Percentiles rank a stretch among this genome's conserved stretches.
Evolutionary conservation across 2,113 vertebrate genomes (phyloP).

Genomic region (Cranoglanis bouderius): DNA sequence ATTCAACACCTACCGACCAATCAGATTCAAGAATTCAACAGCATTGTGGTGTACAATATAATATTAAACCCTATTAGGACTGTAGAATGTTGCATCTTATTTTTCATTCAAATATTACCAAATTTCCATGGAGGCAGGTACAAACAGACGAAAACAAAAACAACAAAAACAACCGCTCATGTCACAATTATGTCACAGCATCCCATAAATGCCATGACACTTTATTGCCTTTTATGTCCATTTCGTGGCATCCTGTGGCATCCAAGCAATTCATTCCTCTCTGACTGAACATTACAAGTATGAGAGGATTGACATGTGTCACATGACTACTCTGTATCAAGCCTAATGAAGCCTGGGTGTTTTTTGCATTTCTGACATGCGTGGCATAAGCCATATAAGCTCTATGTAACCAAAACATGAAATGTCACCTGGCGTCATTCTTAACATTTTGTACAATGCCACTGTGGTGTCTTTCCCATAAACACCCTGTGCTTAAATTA

Average conservation of each 20-base stretch:
- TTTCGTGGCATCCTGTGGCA: not conserved
- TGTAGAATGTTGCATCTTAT: not conserved
- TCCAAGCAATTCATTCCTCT: slow-evolving; percentile 1
- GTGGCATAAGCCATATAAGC: not conserved
- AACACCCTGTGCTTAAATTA: not conserved
- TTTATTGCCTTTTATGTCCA: not conserved
- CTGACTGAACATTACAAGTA: not conserved
- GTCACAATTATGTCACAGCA: not conserved
- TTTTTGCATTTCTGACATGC: slow-evolving; percentile 24
- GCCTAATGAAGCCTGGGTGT: not conserved
- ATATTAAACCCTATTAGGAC: not conserved
- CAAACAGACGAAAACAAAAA: not conserved
- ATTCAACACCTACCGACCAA: not conserved
- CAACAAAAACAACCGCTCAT: not conserved
- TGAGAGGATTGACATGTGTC: not conserved
- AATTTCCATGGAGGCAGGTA: not conserved
- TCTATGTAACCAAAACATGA: not conserved
- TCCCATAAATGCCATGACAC: not conserved
- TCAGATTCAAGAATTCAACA: not conserved
- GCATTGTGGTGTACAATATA: not conserved
- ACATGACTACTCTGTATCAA: not conserved
- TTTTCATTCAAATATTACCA: not conserved
- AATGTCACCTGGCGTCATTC: slow-evolving; percentile 32
- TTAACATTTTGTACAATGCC: slow-evolving; percentile 4
- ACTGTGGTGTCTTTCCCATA: not conserved